These are phyloP conservation scores for Dendrolimus houi DNA, from an alignment of 2,888 invertebrate species.

Conservation along the genomic window DNA sequence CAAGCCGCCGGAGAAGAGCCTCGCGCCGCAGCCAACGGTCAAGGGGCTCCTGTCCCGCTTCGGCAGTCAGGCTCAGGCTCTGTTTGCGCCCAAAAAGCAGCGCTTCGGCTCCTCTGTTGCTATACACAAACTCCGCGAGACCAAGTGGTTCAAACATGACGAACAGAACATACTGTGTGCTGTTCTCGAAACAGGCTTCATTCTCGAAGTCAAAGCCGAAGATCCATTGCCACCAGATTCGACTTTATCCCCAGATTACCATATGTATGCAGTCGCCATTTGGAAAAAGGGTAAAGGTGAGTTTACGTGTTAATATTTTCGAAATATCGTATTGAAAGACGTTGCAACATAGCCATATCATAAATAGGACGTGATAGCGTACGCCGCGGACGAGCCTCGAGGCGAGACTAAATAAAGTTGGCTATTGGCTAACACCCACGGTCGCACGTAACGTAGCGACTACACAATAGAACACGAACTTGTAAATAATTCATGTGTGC, in stretches of 20 bases:
- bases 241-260: constrained; percentile 65
- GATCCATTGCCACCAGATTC: constrained; percentile 66
- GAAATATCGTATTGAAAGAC: constrained; percentile 2
- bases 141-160: constrained; percentile 84
- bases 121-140: constrained; percentile 82
- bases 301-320: constrained; percentile 21
- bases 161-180: constrained; percentile 83
- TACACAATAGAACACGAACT: constrained; percentile 36
- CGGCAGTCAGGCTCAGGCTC: constrained; percentile 72
- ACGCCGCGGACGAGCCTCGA: constrained; percentile 25
- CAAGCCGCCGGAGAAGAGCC: constrained; percentile 73
- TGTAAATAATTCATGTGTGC: constrained; percentile 50
- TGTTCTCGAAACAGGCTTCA: constrained; percentile 83
- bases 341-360: not conserved
- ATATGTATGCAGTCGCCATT: constrained; percentile 82
- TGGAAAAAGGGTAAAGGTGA: constrained; percentile 84
- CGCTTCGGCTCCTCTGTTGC: constrained; percentile 80
- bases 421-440: constrained; percentile 26
- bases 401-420: constrained; percentile 45
- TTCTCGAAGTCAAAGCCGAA: constrained; percentile 78
- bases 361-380: constrained; percentile 35
- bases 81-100: constrained; percentile 70
- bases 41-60: constrained; percentile 72
- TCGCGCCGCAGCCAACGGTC: constrained; percentile 67
- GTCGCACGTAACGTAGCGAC: constrained; percentile 33